These are phyloP conservation scores for Halcyon leucocephala DNA, from an alignment of 2,797 vertebrate species.

Conservation along the genomic window DNA sequence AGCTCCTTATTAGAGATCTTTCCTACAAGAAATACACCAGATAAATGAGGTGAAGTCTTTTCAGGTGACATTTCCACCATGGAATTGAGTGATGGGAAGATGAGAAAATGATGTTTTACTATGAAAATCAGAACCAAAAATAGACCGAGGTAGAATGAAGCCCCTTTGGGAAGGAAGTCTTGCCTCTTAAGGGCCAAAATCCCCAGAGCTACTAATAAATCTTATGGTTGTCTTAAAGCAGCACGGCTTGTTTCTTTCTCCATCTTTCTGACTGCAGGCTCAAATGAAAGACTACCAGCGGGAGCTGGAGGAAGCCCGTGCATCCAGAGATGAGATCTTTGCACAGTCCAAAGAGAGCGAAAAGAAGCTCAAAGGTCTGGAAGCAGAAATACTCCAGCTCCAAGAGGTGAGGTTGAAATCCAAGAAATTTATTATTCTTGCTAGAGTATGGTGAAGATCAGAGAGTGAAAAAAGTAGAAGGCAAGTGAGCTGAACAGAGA, in stretches of 20 bases:
- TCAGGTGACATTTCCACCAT: not conserved
- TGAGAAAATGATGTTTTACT: not conserved
- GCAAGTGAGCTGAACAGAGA: not conserved
- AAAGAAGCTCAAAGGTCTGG: constrained; percentile 95
- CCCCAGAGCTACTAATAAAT: not conserved
- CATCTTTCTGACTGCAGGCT: constrained; percentile 77
- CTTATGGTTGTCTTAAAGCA: not conserved
- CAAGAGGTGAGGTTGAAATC: constrained; percentile 86
- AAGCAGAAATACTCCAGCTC: constrained; percentile 95
- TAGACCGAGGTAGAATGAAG: not conserved
- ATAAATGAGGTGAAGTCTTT: not conserved
- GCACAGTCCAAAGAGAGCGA: constrained; percentile 96
- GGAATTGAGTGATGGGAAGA: not conserved
- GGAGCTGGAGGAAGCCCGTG: constrained; percentile 93
- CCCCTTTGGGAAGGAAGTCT: not conserved
- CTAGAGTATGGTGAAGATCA: not conserved
- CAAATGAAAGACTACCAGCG: constrained; percentile 98
- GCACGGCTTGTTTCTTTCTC: not conserved
- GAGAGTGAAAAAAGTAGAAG: not conserved
- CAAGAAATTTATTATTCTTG: not conserved
- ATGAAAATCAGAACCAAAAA: not conserved
- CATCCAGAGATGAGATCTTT: constrained; percentile 97
- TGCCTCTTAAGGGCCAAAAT: not conserved
- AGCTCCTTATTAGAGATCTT: not conserved
- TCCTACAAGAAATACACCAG: not conserved